Percentiles rank a stretch among this genome's conserved stretches.
phyloP scores from a whole-genome alignment of 1,140 invertebrate species.

The Drosophila cardini region DNA sequence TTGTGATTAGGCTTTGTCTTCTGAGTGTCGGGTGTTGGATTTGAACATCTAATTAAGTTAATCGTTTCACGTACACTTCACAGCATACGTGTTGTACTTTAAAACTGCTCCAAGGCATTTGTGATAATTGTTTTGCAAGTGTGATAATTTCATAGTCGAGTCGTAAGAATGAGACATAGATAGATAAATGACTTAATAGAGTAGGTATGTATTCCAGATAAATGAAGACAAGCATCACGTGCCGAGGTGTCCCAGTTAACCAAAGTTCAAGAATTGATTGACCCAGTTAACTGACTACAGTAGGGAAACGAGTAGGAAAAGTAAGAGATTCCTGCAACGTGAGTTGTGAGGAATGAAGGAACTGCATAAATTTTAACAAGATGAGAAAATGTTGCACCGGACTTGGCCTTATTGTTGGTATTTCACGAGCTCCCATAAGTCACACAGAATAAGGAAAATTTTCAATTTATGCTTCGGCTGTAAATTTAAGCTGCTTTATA shows the following conservation, averaged over 20 bases:
- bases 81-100: conserved; percentile 22
- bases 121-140: conserved; percentile 8
- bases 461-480: conserved; percentile 42
- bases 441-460: conserved; percentile 8
- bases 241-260: neutral
- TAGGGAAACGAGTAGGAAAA: neutral
- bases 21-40: conserved; percentile 31
- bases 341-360: neutral
- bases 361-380: neutral
- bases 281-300: neutral
- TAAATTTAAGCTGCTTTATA: conserved; percentile 39
- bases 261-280: conserved; percentile 1
- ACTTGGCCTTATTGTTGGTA: neutral
- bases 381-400: neutral
- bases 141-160: conserved; percentile 20
- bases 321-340: conserved; percentile 4
- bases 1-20: conserved; percentile 30
- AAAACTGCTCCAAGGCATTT: conserved; percentile 21
- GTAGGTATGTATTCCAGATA: neutral
- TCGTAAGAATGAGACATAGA: neutral
- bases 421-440: conserved; percentile 2
- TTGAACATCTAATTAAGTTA: conserved; percentile 66
- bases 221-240: neutral
- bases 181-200: neutral
- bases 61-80: conserved; percentile 49